phyloP scores from a whole-genome alignment of 2,888 invertebrate genomes.

The Melanophora roralis region DNA sequence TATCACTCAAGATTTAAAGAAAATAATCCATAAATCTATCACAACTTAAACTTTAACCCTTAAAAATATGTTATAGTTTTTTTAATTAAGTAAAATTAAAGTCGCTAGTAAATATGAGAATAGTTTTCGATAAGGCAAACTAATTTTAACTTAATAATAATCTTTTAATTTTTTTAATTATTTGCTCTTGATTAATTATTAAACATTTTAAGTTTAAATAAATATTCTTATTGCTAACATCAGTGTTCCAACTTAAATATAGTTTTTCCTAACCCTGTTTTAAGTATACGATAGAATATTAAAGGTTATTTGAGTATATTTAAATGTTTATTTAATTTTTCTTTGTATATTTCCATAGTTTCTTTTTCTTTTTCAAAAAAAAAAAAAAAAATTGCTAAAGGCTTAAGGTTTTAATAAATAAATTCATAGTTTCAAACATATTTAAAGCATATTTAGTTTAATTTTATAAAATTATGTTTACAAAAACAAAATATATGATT shows the following conservation, averaged over 20 bases:
- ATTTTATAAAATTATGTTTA: constrained; percentile 1
- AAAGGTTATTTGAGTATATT: not conserved
- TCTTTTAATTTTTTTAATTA: too few relatives aligned
- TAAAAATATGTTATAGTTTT: too few relatives aligned
- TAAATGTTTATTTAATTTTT: not conserved
- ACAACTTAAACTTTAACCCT: too few relatives aligned
- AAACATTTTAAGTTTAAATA: too few relatives aligned
- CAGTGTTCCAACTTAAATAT: not conserved
- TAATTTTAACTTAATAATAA: too few relatives aligned
- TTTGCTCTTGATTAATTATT: too few relatives aligned
- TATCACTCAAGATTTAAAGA: too few relatives aligned
- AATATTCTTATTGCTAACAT: constrained; percentile 1
- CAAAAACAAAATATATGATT: constrained; percentile 5
- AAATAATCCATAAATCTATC: too few relatives aligned
- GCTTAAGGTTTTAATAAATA: constrained; percentile 15
- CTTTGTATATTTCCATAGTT: not conserved
- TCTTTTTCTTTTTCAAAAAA: not conserved
- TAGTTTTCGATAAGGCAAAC: too few relatives aligned
- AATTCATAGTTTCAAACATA: constrained; percentile 30
- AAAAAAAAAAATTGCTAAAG: not conserved
- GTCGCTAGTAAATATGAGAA: too few relatives aligned
- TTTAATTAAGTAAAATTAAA: too few relatives aligned
- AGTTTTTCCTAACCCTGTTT: not conserved
- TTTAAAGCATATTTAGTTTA: constrained; percentile 32
- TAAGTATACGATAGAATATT: constrained; percentile 2